Base-by-base conservation (phyloP, 53 echinoderm and acorn worm genomes). In the Paelopatides confundens region DNA sequence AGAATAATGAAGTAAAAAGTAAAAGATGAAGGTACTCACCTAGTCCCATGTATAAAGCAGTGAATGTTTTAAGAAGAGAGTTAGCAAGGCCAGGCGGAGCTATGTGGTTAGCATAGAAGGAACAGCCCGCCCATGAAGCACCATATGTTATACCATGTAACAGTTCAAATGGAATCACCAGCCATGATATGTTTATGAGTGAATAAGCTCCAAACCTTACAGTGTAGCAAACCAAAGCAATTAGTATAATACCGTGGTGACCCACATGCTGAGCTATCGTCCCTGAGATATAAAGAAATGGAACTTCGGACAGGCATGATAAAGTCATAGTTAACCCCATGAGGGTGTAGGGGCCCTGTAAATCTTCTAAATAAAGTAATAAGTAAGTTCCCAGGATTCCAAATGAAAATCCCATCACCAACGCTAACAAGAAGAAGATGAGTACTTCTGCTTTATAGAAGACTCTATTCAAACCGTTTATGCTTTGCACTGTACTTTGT, bases 121-220 rank as follows among this genome's bases (percentile, higher is more conserved):
- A 96, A 68, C 96, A 91, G 23, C 95, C 94, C 27, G 99, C 96
- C 95, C 95, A 99, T 28, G 94, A 92, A 30, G 94, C 90, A 2
- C 99, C 99, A 85, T 90, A 99, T 0, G 99, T 99, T 66, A 96
- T 90, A 14, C 99, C 99, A 90, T 99, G 99, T 7, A 99, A 91
- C 5, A 96, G 91, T 63, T 99, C 99, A 89, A 99, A 90, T 15
- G 96, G 95, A 32, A 99, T 77, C 10, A 99, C 94, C 17, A 92
- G 58, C 96, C 96, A 99, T 1, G 99, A 88, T 31, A 94, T 93
- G 26, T 33, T 71, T 31, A 99, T 87, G 48, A 96, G 82, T 0
- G 99, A 96, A 77, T 98, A 99, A 4, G 94, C 99, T 12, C 89
- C 86, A 86, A 99, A 99, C 23, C 99, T 90, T 6, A 99, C 46